Evolutionary conservation across 1,140 invertebrate species (phyloP).

Genomic region (Ceratosolen fusciceps): DNA sequence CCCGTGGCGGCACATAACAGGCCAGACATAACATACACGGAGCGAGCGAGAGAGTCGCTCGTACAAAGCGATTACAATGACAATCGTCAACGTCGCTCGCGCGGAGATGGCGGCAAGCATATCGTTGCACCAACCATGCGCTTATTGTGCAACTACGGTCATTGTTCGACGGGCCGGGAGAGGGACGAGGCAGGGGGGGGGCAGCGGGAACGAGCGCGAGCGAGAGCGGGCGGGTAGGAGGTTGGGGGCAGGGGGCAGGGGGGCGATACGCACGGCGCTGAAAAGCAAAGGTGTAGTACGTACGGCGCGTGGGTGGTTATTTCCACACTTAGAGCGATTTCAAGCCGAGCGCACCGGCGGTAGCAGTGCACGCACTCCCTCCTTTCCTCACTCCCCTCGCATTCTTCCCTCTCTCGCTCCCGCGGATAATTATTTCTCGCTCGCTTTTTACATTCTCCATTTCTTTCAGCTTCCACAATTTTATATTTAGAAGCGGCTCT

Average conservation of each 20-base stretch:
- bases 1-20: too few relatives aligned
- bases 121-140: conserved; percentile 46
- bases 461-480: neutral
- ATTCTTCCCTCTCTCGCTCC: neutral
- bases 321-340: conserved; percentile 51
- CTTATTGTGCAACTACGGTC: conserved; percentile 51
- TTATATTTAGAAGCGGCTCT: neutral
- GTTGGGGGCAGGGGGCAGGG: conserved; percentile 33
- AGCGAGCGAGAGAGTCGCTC: too few relatives aligned
- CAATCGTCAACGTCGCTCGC: conserved; percentile 50
- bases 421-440: neutral
- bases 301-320: conserved; percentile 53
- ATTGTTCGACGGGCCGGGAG: conserved; percentile 52
- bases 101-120: conserved; percentile 39
- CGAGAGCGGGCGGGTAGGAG: too few relatives aligned
- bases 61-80: conserved; percentile 42
- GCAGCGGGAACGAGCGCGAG: conserved; percentile 19
- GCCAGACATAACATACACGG: too few relatives aligned
- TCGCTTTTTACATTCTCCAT: neutral
- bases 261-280: conserved; percentile 27
- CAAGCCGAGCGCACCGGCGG: conserved; percentile 7
- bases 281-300: conserved; percentile 46
- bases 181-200: conserved; percentile 35
- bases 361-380: conserved; percentile 16
- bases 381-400: neutral